Conservation (phyloP, 2,888 invertebrate genomes). For the Pyrocoelia pectoralis region DNA sequence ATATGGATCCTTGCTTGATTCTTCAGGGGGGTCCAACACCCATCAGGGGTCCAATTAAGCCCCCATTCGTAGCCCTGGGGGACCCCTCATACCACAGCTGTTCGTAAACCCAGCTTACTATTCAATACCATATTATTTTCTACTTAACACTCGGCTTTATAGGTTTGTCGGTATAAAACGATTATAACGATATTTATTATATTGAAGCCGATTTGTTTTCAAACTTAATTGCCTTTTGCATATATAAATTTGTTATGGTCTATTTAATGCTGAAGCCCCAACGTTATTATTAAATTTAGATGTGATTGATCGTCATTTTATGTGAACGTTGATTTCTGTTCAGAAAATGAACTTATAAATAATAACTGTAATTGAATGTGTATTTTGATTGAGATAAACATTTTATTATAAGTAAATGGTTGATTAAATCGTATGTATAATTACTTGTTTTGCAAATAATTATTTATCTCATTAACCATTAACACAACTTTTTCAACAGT, state of each 20-base stretch:
- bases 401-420: not conserved
- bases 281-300: not conserved
- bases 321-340: conserved; percentile 1
- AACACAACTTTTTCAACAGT: conserved; percentile 25
- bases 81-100: conserved; percentile 47
- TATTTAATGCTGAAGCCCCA: not conserved
- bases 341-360: not conserved
- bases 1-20: conserved; percentile 33
- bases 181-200: conserved; percentile 34
- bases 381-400: not conserved
- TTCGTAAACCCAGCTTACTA: conserved; percentile 38
- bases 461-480: conserved; percentile 24
- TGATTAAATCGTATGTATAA: conserved; percentile 24
- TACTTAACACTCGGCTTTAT: conserved; percentile 48
- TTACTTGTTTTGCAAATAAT: conserved; percentile 27
- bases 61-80: conserved; percentile 55
- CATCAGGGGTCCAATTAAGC: conserved; percentile 60
- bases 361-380: not conserved
- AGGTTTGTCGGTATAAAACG: conserved; percentile 36
- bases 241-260: conserved; percentile 5
- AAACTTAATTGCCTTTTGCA: conserved; percentile 24
- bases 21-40: conserved; percentile 48
- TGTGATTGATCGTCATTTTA: not conserved
- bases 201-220: conserved; percentile 30
- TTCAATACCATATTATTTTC: conserved; percentile 53